Conservation (phyloP, 2,113 vertebrate species). For the Atlantisia rogersi region DNA sequence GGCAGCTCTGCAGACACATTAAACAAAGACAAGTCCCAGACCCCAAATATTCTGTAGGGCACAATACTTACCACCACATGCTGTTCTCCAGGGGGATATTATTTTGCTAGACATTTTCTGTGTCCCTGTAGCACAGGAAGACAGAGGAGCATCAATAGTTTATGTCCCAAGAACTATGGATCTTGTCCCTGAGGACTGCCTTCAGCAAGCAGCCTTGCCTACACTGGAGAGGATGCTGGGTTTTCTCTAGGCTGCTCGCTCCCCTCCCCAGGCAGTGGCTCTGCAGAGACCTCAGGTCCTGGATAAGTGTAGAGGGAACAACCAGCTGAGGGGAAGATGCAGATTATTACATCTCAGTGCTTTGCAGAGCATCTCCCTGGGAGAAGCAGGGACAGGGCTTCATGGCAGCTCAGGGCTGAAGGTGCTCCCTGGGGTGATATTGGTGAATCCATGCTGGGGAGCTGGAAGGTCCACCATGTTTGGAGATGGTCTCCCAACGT, state of each 20-base stretch:
- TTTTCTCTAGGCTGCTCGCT: not conserved
- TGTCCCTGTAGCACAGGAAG: not conserved
- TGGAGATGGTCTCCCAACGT: not conserved
- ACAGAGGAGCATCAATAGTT: not conserved
- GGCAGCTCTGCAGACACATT: not conserved
- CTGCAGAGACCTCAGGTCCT: not conserved
- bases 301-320: not conserved
- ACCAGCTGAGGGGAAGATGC: not conserved
- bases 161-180: not conserved
- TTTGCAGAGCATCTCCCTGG: not conserved
- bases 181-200: not conserved
- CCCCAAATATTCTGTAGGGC: not conserved
- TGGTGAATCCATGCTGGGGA: not conserved
- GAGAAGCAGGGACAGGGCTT: not conserved
- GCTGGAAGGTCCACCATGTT: not conserved
- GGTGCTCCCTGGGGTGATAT: not conserved
- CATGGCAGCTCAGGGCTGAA: not conserved
- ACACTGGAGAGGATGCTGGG: not conserved
- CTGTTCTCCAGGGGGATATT: not conserved
- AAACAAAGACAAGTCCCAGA: not conserved
- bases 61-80: not conserved
- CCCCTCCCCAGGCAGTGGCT: not conserved
- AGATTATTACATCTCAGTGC: not conserved
- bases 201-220: not conserved
- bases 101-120: not conserved